Conservation (phyloP, 2,113 vertebrate genomes). For the Gymnarchus niloticus region DNA sequence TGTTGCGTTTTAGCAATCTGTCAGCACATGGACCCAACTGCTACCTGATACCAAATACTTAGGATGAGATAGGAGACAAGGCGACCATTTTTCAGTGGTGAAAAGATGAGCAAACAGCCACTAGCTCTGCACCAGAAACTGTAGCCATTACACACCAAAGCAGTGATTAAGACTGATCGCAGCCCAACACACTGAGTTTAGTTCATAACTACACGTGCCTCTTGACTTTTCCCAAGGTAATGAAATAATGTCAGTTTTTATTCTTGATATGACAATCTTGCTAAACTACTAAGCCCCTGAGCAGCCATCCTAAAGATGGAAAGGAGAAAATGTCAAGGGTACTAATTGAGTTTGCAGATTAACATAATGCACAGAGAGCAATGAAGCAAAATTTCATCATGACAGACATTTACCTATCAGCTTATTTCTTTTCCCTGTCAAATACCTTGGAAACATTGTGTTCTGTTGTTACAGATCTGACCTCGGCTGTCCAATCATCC, state of each 20-base stretch:
- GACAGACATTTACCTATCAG: not conserved
- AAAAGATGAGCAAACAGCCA: not conserved
- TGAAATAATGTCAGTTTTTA: not conserved
- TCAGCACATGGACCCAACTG: not conserved
- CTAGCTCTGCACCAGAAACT: not conserved
- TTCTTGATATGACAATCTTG: not conserved
- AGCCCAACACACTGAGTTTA: not conserved
- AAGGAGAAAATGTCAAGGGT: not conserved
- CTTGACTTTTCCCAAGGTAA: not conserved
- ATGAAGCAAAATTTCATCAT: not conserved
- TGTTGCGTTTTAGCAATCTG: not conserved
- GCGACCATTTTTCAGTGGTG: not conserved
- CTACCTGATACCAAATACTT: not conserved
- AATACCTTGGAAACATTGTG: not conserved
- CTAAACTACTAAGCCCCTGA: not conserved
- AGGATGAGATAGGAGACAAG: not conserved
- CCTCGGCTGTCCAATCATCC: not conserved
- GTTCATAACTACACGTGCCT: not conserved
- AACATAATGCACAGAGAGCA: not conserved
- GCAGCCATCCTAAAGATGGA: not conserved
- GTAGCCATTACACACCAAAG: not conserved
- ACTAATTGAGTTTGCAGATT: not conserved
- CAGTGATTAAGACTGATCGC: not conserved
- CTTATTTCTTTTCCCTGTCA: not conserved
- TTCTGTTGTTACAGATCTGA: not conserved